Evolutionary conservation across 1,140 invertebrate species (phyloP).

Genomic region (Brachionus paranguensis): DNA sequence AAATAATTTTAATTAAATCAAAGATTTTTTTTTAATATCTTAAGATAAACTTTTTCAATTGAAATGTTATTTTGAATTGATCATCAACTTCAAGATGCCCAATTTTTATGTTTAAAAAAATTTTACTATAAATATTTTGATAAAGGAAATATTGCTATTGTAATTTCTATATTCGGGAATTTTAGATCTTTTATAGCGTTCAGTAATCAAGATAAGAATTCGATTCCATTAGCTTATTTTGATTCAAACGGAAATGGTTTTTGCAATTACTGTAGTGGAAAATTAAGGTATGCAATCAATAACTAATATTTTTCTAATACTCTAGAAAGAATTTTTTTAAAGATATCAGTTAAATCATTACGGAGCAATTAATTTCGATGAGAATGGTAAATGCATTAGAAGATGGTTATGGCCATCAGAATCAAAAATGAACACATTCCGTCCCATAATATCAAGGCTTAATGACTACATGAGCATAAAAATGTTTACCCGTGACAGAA

Average conservation of each 20-base stretch:
- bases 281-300: neutral
- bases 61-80: too few relatives aligned
- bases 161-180: neutral
- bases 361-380: constrained; percentile 23
- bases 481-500: neutral
- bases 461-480: neutral
- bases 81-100: too few relatives aligned
- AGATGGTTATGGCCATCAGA: constrained; percentile 23
- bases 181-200: constrained; percentile 19
- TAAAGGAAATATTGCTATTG: neutral
- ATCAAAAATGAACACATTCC: neutral
- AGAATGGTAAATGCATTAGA: neutral
- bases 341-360: neutral
- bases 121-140: neutral
- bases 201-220: neutral
- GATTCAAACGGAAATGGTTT: constrained; percentile 20
- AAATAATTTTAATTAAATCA: too few relatives aligned
- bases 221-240: constrained; percentile 15
- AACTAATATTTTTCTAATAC: too few relatives aligned
- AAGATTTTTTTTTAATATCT: too few relatives aligned
- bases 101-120: neutral
- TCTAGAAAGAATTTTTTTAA: neutral
- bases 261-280: neutral
- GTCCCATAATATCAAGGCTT: neutral
- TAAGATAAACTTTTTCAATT: too few relatives aligned